Evolutionary conservation across 2,113 vertebrate genomes (phyloP).

Genomic region (Mystacornis crossleyi): DNA sequence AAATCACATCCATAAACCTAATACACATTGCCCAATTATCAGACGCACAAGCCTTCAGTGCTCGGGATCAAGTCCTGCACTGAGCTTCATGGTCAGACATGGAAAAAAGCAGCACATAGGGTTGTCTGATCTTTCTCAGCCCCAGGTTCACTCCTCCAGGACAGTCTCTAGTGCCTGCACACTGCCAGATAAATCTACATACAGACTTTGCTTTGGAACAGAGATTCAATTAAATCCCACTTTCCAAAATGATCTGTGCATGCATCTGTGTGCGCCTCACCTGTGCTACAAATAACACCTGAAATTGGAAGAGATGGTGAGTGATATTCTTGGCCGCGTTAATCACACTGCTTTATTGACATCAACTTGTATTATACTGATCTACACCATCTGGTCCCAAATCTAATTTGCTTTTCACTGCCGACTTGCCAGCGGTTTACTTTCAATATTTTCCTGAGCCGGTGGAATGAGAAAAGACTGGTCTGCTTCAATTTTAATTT

Average conservation of each 20-base stretch:
- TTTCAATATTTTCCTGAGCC: slow-evolving; percentile 49
- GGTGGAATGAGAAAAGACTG: slow-evolving; percentile 52
- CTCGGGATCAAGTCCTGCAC: neutral
- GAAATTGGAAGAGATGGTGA: slow-evolving; percentile 23
- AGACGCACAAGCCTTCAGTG: neutral
- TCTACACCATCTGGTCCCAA: slow-evolving; percentile 63
- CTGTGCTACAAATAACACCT: slow-evolving; percentile 60
- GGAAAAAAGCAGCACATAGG: no score
- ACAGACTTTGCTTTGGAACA: neutral
- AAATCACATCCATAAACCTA: neutral
- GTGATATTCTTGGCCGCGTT: slow-evolving; percentile 52
- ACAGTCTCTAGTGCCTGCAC: neutral
- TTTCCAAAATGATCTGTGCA: neutral
- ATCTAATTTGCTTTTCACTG: slow-evolving; percentile 63
- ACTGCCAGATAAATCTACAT: neutral
- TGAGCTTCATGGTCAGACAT: neutral
- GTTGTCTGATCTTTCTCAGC: no score
- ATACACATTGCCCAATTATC: neutral
- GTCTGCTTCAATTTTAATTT: slow-evolving; percentile 58
- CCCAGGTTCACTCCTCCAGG: neutral
- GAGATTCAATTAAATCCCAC: neutral
- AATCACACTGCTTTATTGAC: slow-evolving; percentile 51
- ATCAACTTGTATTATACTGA: slow-evolving; percentile 65
- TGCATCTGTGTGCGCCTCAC: neutral
- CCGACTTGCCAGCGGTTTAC: slow-evolving; percentile 48